A percentile compares a stretch with the other conserved stretches of the same genome.
phyloP scores from a whole-genome alignment of 1,140 invertebrate genomes.

The Vollenhovia emeryi region DNA sequence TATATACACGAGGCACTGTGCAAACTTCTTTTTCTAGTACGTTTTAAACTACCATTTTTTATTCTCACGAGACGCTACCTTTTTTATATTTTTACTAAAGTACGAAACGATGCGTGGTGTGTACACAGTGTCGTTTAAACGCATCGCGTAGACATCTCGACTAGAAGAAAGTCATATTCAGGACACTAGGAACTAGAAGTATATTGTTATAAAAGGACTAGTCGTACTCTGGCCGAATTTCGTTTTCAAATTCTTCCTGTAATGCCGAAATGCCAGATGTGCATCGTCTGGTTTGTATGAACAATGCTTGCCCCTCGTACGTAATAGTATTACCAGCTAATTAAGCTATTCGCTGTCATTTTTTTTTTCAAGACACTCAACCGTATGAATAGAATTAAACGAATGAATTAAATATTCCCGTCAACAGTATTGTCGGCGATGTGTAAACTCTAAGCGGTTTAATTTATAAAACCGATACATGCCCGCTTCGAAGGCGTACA shows the following conservation, averaged over 20 bases:
- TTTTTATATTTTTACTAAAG: constrained; percentile 69
- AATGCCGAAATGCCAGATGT: neutral
- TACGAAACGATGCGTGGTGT: neutral
- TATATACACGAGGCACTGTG: constrained; percentile 58
- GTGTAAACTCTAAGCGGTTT: neutral
- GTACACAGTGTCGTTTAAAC: neutral
- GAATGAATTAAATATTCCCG: neutral
- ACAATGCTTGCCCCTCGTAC: neutral
- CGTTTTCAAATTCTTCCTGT: constrained; percentile 2
- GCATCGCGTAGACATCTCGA: constrained; percentile 16
- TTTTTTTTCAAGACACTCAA: neutral
- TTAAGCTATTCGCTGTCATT: constrained; percentile 27
- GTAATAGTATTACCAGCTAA: neutral
- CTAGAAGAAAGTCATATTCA: constrained; percentile 6
- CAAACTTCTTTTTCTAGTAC: constrained; percentile 72
- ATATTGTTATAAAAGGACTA: neutral
- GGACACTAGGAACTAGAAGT: constrained; percentile 3
- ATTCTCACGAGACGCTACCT: constrained; percentile 59
- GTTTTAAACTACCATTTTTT: constrained; percentile 59
- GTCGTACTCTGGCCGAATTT: neutral
- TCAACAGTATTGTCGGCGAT: neutral
- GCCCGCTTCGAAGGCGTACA: neutral
- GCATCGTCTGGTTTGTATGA: neutral
- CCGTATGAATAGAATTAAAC: neutral
- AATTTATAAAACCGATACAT: neutral